These are phyloP conservation scores for Osmerus mordax DNA, from an alignment of 2,113 vertebrate genomes.

Conservation along the genomic window DNA sequence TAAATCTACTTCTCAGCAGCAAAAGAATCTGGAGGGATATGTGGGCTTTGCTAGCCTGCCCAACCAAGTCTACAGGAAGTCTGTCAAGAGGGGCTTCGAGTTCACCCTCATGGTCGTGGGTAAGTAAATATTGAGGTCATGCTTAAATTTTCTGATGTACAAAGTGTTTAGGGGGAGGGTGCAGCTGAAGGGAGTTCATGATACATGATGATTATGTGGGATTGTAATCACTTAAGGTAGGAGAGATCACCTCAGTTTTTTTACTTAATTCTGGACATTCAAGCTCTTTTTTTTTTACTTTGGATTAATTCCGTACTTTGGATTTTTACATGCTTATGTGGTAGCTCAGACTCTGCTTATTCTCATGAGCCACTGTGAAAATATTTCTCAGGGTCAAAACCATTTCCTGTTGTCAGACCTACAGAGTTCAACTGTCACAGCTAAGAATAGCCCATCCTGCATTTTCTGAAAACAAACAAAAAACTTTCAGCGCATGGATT, in stretches of 20 bases:
- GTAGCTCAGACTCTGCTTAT: constrained; percentile 49
- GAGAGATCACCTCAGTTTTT: too few species aligned
- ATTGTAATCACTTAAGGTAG: too few species aligned
- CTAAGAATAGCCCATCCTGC: constrained; percentile 39
- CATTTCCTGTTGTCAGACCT: constrained; percentile 62
- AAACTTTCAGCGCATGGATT: too few species aligned
- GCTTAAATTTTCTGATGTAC: not conserved
- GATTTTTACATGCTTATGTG: constrained; percentile 52
- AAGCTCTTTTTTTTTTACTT: too few species aligned
- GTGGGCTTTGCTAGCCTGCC: constrained; percentile 99
- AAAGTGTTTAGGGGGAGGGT: too few species aligned
- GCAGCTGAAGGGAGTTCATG: too few species aligned
- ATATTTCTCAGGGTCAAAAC: constrained; percentile 60
- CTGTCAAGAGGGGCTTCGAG: constrained; percentile 98
- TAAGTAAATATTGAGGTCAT: constrained; percentile 67
- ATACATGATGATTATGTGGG: too few species aligned
- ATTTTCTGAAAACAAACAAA: too few species aligned
- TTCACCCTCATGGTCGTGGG: constrained; percentile 99
- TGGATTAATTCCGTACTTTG: too few species aligned
- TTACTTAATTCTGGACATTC: too few species aligned
- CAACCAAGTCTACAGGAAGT: constrained; percentile 99
- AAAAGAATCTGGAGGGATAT: constrained; percentile 99
- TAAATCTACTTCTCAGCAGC: constrained; percentile 78
- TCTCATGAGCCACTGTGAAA: constrained; percentile 59
- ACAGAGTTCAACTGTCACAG: constrained; percentile 41